phyloP scores from a whole-genome alignment of 2,888 invertebrate species.

The Drosophila recens region DNA sequence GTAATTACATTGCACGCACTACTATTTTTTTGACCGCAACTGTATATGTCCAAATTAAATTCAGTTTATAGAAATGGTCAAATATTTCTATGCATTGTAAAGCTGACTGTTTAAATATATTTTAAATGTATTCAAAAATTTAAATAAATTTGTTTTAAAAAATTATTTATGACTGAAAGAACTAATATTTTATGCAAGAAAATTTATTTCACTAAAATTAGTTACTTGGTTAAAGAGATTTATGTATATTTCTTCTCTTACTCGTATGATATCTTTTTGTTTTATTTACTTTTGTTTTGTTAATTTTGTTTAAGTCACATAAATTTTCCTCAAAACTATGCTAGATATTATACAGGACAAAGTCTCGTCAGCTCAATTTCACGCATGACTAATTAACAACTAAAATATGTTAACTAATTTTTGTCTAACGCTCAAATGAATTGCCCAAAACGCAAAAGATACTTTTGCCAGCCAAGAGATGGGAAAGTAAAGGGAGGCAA shows the following conservation, averaged over 20 bases:
- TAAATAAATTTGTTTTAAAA: not conserved
- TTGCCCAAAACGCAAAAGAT: slow-evolving; percentile 63
- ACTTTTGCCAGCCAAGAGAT: slow-evolving; percentile 18
- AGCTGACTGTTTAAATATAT: not conserved
- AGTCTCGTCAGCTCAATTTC: slow-evolving; percentile 66
- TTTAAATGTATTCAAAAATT: not conserved
- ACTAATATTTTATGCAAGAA: too few relatives aligned
- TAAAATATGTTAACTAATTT: slow-evolving; percentile 78
- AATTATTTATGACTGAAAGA: too few relatives aligned
- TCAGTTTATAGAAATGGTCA: not conserved
- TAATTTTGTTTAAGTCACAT: not conserved
- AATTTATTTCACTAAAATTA: not conserved
- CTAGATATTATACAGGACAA: slow-evolving; percentile 15
- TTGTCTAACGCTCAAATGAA: slow-evolving; percentile 63
- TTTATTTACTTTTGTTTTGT: not conserved
- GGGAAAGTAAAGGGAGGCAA: slow-evolving; percentile 33
- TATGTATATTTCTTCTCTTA: not conserved
- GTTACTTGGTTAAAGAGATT: not conserved
- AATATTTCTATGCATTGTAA: not conserved
- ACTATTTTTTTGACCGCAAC: too few relatives aligned
- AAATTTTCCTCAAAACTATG: slow-evolving; percentile 40
- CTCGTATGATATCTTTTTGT: not conserved
- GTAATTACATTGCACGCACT: too few relatives aligned
- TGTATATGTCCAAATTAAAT: not conserved
- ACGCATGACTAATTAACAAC: slow-evolving; percentile 79